A percentile compares a stretch with the other conserved stretches of the same genome.
These are phyloP conservation scores for Halichoerus grypus DNA, from an alignment of 2,113 vertebrate genomes.

Conservation along the genomic window DNA sequence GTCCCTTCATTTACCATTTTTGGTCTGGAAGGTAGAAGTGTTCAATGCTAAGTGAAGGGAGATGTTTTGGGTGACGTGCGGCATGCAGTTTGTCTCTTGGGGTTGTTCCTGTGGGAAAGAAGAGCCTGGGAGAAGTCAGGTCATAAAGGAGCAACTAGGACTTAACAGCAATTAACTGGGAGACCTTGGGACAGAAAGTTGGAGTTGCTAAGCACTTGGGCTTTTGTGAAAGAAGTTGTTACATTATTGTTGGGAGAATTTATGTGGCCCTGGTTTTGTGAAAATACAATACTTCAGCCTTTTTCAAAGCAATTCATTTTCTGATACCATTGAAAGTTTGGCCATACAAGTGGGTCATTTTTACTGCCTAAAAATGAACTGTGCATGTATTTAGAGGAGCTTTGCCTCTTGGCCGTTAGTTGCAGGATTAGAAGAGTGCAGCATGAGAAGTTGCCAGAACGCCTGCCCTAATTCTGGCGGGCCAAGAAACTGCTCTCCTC, in stretches of 20 bases:
- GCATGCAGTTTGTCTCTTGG: background rate
- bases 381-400: background rate
- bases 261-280: background rate
- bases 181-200: background rate
- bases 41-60: background rate
- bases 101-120: background rate
- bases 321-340: background rate
- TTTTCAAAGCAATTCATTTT: background rate
- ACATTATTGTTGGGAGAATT: background rate
- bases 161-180: background rate
- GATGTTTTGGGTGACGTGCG: background rate
- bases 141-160: background rate
- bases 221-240: background rate
- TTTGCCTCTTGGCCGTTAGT: background rate
- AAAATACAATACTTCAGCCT: background rate
- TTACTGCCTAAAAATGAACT: background rate
- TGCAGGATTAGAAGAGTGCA: background rate
- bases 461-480: fast-evolving
- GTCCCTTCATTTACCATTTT: background rate
- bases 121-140: background rate
- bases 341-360: background rate
- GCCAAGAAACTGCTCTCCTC: fast-evolving
- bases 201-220: background rate
- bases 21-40: background rate
- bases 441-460: fast-evolving